Evolutionary conservation across 2,797 vertebrate species (phyloP), one percentile per base, ranked within the genome.

Genomic region (Peromyscus nudipes): DNA sequence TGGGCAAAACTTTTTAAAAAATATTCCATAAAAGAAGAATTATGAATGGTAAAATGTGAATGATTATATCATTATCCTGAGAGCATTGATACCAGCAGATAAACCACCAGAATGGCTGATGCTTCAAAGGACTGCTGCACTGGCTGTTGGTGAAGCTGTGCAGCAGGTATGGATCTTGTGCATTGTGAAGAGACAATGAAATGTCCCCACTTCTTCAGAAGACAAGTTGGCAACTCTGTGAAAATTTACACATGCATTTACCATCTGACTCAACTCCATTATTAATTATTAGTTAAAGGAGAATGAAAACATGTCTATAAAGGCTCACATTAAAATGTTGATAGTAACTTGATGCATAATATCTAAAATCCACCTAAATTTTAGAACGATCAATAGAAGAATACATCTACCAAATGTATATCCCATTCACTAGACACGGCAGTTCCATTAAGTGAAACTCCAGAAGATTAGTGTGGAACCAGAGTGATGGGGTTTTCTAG

Each of bases 331-430:
- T 37, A 19, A 92, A 67, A 79, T 46, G 25, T 85, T 85, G 85
- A n/a, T 82, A 76, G 17, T 93, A 91, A 52, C 37, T 80, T 84
- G 43, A 52, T 34, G 62, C 3, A 3, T 85, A 69, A 34, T 46
- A 69, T 81, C 34, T 34, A 88, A 95, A 96, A 57, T 57, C 46
- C 64, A 84, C 25, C 17, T 37, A 55, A 83, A 60, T 84, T 65
- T 9, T 49, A 34, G 17, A 23, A 49, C 49, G 75, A 34, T 31
- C 49, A 90, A 1, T 87, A 69, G 64, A 85, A 52, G 29, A 92
- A 88, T 55, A 91, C 37, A 65, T 75, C 76, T 79, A 3, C 10
- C 34, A 84, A 91, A 79, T 67, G 4, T 43, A 71, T 76, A 37
- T 64, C 23, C 23, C 10, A 16, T 34, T 94, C 2, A 37, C 40